Base-by-base conservation (phyloP, 1,140 invertebrate genomes). In the Aricia agestis region DNA sequence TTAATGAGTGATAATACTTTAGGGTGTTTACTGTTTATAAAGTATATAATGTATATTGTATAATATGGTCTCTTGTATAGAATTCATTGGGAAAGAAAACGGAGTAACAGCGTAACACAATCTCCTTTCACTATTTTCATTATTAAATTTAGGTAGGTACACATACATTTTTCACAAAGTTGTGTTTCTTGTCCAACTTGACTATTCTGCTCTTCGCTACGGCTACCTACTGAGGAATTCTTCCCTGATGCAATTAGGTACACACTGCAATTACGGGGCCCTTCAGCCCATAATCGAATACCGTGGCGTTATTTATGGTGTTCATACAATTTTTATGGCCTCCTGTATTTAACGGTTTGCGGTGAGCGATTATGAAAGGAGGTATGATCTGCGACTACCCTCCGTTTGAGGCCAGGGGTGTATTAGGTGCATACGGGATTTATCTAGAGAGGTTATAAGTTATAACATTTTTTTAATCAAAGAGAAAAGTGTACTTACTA, bases 331-430 rank as follows among this genome's bases (percentile, higher is more conserved):
- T 87, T 89, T 89, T 87, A 90, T 88, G 80, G 82, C 71, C 80
- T 84, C 78, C 86, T 90, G 88, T 83, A 79, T 83, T 89, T 89
- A 90, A 90, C 86, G 84, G 81, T 79, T 83, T 89, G 84, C 78
- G 74, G 77, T 69, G 72, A 83, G 83, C 84, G 86, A 86, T 89
- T 86, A 86, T 85, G 83, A 83, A 83, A 82, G 80, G 75, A 79
- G 80, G 76, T 77, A 79, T 80, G 80, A 82, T 83, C 79, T 81
- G 84, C 82, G 83, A 82, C 80, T 74, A 74, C 80, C 82, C 80
- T 66, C 69, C 67, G 66, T 70, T 79, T 76, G 76, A 74, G 74
- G 74, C 78, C 75, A 72, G 81, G 78, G 80, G 74, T 36, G 36
- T 36, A 75, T 70, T 69, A 59, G 68, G 18, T 61, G 68, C 32